Conservation (phyloP, 2,888 invertebrate species). For the Watsonalla binaria region DNA sequence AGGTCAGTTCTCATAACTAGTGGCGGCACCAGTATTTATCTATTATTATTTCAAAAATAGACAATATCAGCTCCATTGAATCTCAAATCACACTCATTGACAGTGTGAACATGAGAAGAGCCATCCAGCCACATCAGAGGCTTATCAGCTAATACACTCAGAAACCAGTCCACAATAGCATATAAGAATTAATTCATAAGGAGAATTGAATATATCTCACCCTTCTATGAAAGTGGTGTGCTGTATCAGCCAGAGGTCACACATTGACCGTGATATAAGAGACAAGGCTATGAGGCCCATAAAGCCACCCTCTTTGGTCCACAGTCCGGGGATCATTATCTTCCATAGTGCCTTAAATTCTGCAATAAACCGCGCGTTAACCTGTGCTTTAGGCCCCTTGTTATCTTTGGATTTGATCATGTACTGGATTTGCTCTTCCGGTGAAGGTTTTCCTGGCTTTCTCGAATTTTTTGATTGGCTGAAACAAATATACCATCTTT, state of each 20-base stretch:
- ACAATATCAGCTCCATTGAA: too few species aligned
- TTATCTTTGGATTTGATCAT: constrained; percentile 85
- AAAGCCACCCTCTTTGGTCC: constrained; percentile 86
- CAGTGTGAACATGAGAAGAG: too few species aligned
- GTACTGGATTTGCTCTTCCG: constrained; percentile 87
- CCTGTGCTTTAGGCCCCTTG: constrained; percentile 83
- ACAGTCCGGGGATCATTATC: constrained; percentile 88
- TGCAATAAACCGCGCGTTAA: constrained; percentile 85
- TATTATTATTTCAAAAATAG: too few species aligned
- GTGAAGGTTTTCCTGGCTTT: constrained; percentile 41
- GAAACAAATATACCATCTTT: constrained; percentile 5
- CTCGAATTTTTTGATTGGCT: constrained; percentile 38
- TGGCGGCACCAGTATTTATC: too few species aligned
- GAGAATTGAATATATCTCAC: constrained; percentile 58
- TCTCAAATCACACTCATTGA: too few species aligned
- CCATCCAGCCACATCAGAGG: too few species aligned
- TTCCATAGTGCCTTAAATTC: constrained; percentile 84
- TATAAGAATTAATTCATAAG: too few species aligned
- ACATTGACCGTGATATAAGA: constrained; percentile 92
- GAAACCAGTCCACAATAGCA: too few species aligned
- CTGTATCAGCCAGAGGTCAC: constrained; percentile 98
- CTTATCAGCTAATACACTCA: too few species aligned
- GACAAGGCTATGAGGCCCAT: constrained; percentile 87
- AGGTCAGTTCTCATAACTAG: too few species aligned
- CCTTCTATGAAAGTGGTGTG: constrained; percentile 96